phyloP scores from a whole-genome alignment of 2,113 vertebrate genomes.

The Mesoclemmys tuberculata region DNA sequence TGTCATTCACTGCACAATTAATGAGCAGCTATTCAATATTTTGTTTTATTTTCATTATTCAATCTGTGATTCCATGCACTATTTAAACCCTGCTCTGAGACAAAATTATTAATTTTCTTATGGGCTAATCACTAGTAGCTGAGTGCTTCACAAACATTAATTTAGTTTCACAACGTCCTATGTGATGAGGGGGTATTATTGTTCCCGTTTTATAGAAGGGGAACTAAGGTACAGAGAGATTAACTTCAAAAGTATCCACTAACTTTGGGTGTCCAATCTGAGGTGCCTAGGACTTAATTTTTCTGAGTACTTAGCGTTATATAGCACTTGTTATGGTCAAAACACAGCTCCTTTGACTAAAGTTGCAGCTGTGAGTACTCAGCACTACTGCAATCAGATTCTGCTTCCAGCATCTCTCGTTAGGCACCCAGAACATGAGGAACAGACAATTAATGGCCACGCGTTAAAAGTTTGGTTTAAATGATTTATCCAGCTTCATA shows the following conservation, averaged over 20 bases:
- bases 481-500: background rate
- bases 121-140: background rate
- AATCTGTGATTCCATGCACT: background rate
- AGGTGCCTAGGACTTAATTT: background rate
- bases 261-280: background rate
- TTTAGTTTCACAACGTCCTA: background rate
- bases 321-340: background rate
- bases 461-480: background rate
- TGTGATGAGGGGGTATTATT: background rate
- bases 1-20: background rate
- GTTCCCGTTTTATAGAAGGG: background rate
- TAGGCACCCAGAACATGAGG: background rate
- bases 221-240: background rate
- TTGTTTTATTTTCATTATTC: slow-evolving; percentile 42
- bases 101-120: slow-evolving; percentile 9
- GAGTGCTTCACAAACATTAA: background rate
- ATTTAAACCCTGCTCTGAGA: background rate
- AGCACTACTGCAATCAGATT: background rate
- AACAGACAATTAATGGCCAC: background rate
- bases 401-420: background rate
- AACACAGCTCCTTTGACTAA: background rate
- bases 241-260: background rate
- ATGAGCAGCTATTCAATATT: slow-evolving; percentile 38
- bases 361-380: background rate
- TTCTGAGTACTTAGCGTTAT: background rate